Evolutionary conservation across 35 echinoderm and acorn worm genomes (phyloP), one percentile per base, ranked within the genome.

Genomic region (Amphiura filiformis): DNA sequence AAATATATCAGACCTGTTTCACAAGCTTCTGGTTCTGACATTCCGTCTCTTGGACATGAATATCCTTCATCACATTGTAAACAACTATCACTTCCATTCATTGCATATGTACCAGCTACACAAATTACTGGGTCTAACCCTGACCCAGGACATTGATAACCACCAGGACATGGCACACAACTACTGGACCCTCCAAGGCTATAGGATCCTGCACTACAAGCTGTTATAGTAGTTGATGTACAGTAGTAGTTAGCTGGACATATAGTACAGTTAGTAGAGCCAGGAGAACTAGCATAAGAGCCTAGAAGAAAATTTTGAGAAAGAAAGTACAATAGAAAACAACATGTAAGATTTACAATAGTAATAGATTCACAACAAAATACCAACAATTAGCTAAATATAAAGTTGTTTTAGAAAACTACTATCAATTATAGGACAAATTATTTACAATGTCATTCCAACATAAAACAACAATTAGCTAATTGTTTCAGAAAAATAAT

Each of bases 121-220:
- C 96, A 98, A 36, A 90, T 86, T 0, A 83, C 26, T 7, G 96
- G 85, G 41, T 34, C 44, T 18, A 86, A 36, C 0, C 61, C 92
- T 70, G 61, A 70, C 13, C 90, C 96, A 26, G 88, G 81, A 42
- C 96, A 98, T 65, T 94, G 90, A 76, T 90, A 98, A 31, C 96
- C 96, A 52, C 89, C 96, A 26, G 87, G 92, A 77, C 95, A 97
- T 1, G 84, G 56, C 15, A 80, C 56, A 78, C 95, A 97, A 18
- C 85, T 91, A 31, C 82, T 76, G 28, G 84, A 49, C n/a, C 81
- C 93, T 38, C 70, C 84, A 76, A 84, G 41, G 85, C 94, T 97
- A 70, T 87, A 93, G 80, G 84, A 87, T 7, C 95, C 95, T 1
- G 89, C 37, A 28, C 86, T 64, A 83, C 95, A 97, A 0, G 80